Base-by-base conservation (phyloP, 2,888 invertebrate genomes). In the Synanthedon myopaeformis region DNA sequence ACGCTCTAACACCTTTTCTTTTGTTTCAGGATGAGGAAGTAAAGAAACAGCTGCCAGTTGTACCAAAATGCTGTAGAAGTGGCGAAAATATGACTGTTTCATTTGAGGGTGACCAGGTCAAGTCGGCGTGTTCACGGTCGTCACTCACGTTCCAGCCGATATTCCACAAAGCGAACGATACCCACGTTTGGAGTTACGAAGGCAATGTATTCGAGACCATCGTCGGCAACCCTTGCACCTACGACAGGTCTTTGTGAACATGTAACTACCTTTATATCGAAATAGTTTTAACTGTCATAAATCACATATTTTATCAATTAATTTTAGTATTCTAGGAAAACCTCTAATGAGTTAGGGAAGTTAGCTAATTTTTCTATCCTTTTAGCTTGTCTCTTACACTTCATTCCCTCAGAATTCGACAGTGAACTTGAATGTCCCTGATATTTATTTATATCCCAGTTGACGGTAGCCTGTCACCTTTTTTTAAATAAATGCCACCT, bases 221-320 rank as follows among this genome's bases (percentile, higher is more conserved):
- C 51, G 82, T 90, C 51, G 90, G 90, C 19, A 88, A 87, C 63
- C 90, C 90, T 51, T 91, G 91, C 68, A 66, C 63, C 59, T 82
- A 85, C 65, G 87, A 86, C 69, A 90, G 84, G 90, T 90, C 67
- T 51, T 54, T 58, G 54, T 56, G 56, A 54, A 55, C 55, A 58
- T 56, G 56, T 56, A 58, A 49, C 53, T 53, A 52, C 54, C 51
- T 51, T 45, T 42, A 53, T 51, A 28, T n/a, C 13, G 45, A 49
- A 54, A 49, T 42, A 12, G 45, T 45, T 10, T 35, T 23, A 23
- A 35, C 10, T 35, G 10, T 10, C 35, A 35, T 35, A 3, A 8
- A 35, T 35, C 35, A 35, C 35, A 35, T 35, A 35, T 10, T 35
- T 35, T 35, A 8, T 6, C 35, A 35, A 2, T 35, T 35, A 1